Conservation (phyloP, 2,797 vertebrate species). For the Fratercula arctica region DNA sequence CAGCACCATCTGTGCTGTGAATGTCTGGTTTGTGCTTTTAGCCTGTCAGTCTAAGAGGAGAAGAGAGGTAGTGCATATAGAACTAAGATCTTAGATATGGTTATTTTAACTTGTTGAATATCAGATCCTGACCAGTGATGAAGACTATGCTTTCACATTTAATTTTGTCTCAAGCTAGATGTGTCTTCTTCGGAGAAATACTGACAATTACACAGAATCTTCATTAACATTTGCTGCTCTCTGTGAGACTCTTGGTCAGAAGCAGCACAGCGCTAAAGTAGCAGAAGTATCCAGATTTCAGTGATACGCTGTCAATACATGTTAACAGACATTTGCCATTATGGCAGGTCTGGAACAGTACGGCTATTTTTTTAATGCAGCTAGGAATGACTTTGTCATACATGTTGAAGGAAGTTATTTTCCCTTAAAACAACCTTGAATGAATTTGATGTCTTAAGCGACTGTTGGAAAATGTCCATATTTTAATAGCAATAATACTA, state of each 20-base stretch:
- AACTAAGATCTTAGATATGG: not conserved
- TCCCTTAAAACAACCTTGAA: not conserved
- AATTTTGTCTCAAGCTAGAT: not conserved
- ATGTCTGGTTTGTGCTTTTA: conserved; percentile 16
- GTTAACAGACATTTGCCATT: not conserved
- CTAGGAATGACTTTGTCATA: not conserved
- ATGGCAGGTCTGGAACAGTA: not conserved
- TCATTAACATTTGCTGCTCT: not conserved
- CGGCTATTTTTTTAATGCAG: not conserved
- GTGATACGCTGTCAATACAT: not conserved
- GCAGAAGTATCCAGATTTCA: not conserved
- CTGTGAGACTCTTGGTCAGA: not conserved
- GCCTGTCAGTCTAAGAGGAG: not conserved
- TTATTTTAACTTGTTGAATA: not conserved
- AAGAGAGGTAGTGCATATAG: not conserved
- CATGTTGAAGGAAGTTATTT: not conserved
- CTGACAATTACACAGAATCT: not conserved
- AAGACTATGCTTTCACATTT: not conserved
- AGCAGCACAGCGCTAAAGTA: not conserved
- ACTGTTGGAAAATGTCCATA: not conserved
- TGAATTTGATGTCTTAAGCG: not conserved
- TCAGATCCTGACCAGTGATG: not conserved
- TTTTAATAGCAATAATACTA: not conserved
- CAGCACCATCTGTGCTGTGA: not conserved
- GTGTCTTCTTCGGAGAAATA: not conserved